Evolutionary conservation across 2,797 vertebrate species (phyloP).

Genomic region (Hemibagrus guttatus): DNA sequence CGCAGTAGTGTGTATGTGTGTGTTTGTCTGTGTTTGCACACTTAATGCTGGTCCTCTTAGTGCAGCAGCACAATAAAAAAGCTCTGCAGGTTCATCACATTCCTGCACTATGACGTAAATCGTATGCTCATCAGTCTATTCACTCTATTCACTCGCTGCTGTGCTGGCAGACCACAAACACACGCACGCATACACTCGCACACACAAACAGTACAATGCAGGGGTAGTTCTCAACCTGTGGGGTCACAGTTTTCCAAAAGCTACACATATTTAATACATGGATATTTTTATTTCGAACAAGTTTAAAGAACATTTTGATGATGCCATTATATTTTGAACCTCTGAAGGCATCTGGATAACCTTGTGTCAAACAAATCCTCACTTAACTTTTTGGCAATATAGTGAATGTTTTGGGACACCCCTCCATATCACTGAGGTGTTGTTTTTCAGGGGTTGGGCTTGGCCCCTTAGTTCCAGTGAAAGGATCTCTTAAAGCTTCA

Average conservation of each 20-base stretch:
- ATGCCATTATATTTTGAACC: not conserved
- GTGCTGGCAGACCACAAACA: not conserved
- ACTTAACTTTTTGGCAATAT: not conserved
- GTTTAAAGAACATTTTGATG: not conserved
- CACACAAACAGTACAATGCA: not conserved
- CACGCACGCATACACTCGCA: not conserved
- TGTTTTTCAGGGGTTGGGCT: too few species aligned
- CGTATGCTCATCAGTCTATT: constrained; percentile 60
- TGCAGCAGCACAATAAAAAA: constrained; percentile 26
- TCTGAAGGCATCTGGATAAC: not conserved
- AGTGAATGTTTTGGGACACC: too few species aligned
- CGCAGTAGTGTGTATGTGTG: not conserved
- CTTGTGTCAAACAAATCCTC: not conserved
- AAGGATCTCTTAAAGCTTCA: too few species aligned
- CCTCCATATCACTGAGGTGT: too few species aligned
- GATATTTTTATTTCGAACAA: too few species aligned
- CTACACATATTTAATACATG: not conserved
- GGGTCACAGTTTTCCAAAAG: not conserved
- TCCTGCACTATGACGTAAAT: constrained; percentile 69
- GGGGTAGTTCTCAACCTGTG: not conserved
- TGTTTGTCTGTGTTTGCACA: not conserved
- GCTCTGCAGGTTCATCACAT: constrained; percentile 77
- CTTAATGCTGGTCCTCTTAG: constrained; percentile 29
- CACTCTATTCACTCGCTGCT: constrained; percentile 58
- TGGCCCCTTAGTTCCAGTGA: too few species aligned